Conservation (phyloP, 2,888 invertebrate species). For the Sarcophaga rosellei region DNA sequence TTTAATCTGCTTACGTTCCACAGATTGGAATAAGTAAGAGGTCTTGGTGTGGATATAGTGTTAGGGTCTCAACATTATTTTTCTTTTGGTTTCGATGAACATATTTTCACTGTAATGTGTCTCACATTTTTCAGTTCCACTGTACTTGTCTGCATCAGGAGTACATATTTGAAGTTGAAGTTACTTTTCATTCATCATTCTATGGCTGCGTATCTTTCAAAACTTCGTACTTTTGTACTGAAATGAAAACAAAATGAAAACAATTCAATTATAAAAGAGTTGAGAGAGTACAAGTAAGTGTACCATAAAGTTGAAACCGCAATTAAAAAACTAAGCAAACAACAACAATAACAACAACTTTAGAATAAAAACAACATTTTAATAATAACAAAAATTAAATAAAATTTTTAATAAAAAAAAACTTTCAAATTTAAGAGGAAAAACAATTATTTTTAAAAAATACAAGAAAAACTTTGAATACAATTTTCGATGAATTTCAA, state of each 20-base stretch:
- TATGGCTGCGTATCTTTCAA: background rate
- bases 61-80: no score
- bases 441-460: background rate
- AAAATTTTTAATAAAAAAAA: background rate
- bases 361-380: background rate
- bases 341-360: constrained; percentile 25
- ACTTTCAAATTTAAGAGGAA: background rate
- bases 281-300: background rate
- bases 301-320: background rate
- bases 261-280: background rate
- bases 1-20: no score
- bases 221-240: background rate
- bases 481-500: no score
- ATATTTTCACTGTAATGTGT: no score
- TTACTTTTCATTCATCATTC: background rate
- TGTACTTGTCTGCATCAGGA: no score
- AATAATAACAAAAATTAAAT: background rate
- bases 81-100: no score
- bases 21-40: no score
- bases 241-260: background rate
- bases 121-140: no score
- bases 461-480: background rate
- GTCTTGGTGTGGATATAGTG: no score
- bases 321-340: background rate
- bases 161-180: no score